phyloP scores from a whole-genome alignment of 1,140 invertebrate genomes.

The Vanessa atalanta region DNA sequence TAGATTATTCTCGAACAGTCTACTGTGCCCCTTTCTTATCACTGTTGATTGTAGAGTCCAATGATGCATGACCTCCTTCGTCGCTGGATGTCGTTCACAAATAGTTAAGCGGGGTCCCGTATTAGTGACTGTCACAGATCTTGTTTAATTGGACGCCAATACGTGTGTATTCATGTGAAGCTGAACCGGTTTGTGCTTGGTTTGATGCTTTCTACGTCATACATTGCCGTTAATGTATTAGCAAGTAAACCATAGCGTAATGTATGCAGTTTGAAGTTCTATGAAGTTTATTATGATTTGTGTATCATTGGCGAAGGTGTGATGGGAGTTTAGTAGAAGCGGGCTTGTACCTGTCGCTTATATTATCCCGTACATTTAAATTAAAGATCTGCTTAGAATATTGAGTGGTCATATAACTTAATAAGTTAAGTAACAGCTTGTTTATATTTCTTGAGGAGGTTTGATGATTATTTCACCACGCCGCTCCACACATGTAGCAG shows the following conservation, averaged over 20 bases:
- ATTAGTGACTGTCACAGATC: conserved; percentile 63
- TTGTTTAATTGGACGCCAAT: conserved; percentile 69
- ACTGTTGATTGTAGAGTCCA: conserved; percentile 51
- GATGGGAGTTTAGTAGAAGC: conserved; percentile 61
- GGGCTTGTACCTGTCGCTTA: conserved; percentile 57
- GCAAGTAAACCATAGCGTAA: conserved; percentile 53
- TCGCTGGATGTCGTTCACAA: conserved; percentile 44
- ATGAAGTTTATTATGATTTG: conserved; percentile 76
- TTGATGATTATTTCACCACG: no score
- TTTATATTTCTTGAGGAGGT: no score
- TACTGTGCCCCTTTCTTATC: conserved; percentile 70
- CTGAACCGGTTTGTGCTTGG: conserved; percentile 68
- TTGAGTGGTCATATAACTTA: conserved; percentile 34
- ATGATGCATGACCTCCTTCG: conserved; percentile 50
- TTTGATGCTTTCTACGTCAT: conserved; percentile 76
- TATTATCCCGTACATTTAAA: conserved; percentile 52
- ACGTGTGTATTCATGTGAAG: conserved; percentile 73
- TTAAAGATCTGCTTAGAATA: conserved; percentile 45
- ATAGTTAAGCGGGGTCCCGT: conserved; percentile 50
- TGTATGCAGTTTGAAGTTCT: conserved; percentile 60
- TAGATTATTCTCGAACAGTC: conserved; percentile 66
- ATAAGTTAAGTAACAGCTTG: neutral
- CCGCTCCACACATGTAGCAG: no score
- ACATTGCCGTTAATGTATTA: conserved; percentile 61
- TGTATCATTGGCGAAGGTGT: conserved; percentile 63